These are phyloP conservation scores for Congeria kusceri DNA, from an alignment of 2,888 invertebrate species.

Conservation along the genomic window DNA sequence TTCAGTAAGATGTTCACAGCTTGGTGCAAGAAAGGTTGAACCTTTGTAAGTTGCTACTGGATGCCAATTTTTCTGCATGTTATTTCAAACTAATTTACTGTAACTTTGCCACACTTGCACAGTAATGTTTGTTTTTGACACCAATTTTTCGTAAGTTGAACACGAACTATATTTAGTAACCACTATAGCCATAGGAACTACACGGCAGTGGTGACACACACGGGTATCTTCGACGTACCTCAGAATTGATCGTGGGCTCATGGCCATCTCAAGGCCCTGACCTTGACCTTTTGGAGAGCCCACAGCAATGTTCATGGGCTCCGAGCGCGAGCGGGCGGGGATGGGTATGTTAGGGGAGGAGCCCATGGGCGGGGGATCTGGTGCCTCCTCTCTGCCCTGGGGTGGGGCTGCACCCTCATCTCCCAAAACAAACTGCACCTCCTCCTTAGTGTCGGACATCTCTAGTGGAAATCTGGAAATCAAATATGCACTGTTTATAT, in stretches of 20 bases:
- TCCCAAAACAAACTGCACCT: conserved; percentile 45
- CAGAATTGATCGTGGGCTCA: conserved; percentile 60
- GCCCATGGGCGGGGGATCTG: not conserved
- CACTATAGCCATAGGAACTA: too few species aligned
- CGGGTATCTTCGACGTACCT: conserved; percentile 31
- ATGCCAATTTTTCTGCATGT: too few species aligned
- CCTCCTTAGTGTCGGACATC: conserved; percentile 14
- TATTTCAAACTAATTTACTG: too few species aligned
- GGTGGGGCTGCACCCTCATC: conserved; percentile 22
- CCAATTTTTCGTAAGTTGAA: too few species aligned
- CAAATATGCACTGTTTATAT: too few species aligned
- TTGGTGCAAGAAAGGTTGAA: too few species aligned
- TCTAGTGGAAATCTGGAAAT: not conserved
- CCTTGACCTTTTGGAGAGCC: conserved; percentile 36
- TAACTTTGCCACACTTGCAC: too few species aligned
- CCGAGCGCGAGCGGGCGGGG: not conserved
- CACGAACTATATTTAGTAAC: too few species aligned
- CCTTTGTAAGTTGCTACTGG: too few species aligned
- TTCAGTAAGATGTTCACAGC: too few species aligned
- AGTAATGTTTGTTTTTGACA: too few species aligned
- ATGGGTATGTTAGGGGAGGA: not conserved
- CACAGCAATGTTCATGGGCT: conserved; percentile 25
- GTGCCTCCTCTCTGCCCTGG: conserved; percentile 4
- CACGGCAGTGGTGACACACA: too few species aligned
- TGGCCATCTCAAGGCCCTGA: conserved; percentile 44